Percentiles rank a stretch among this genome's conserved stretches.
These are phyloP conservation scores for Apaloderma vittatum DNA, from an alignment of 2,113 vertebrate species.

Conservation along the genomic window DNA sequence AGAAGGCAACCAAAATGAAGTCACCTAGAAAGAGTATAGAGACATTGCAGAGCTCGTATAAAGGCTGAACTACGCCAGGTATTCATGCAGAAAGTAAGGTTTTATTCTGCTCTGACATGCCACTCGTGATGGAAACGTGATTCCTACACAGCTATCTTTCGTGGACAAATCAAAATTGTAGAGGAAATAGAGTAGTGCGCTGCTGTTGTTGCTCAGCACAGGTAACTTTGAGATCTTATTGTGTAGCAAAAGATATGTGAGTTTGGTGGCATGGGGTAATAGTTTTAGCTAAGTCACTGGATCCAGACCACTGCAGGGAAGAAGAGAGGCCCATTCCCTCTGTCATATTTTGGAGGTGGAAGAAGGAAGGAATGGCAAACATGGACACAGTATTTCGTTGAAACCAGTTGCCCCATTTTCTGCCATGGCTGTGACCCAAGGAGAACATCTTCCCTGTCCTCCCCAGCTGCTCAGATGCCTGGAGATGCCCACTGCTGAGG, in stretches of 20 bases:
- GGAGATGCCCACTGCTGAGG: neutral
- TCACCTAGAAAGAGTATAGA: neutral
- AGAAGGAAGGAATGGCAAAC: neutral
- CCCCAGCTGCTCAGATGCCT: neutral
- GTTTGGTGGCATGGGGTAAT: neutral
- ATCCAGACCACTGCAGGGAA: fast-evolving
- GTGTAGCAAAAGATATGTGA: fast-evolving
- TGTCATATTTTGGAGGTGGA: neutral
- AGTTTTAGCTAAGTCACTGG: neutral
- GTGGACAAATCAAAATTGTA: neutral
- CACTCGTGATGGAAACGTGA: neutral
- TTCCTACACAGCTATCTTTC: neutral
- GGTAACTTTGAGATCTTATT: neutral
- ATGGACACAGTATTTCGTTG: neutral
- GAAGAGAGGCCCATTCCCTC: fast-evolving
- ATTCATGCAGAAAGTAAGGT: fast-evolving
- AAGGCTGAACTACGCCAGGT: fast-evolving
- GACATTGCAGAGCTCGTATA: neutral
- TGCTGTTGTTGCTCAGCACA: neutral
- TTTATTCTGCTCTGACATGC: neutral
- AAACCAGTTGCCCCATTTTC: neutral
- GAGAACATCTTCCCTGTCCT: neutral
- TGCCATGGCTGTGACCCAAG: neutral
- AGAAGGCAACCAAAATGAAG: neutral
- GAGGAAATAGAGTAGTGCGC: neutral